Evolutionary conservation across 2,888 invertebrate genomes (phyloP).

Genomic region (Dryocosmus kuriphilus): DNA sequence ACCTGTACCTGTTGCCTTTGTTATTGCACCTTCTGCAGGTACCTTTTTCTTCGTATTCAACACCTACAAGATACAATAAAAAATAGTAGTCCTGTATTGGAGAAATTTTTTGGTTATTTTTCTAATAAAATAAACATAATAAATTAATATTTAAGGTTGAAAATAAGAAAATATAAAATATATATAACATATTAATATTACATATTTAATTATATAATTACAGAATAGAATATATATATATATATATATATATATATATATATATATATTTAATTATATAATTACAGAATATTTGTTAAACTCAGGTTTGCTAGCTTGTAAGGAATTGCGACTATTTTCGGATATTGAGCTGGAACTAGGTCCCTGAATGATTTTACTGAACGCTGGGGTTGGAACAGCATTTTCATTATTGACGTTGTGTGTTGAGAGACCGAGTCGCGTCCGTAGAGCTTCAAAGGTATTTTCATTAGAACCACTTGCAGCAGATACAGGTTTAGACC

Average conservation of each 20-base stretch:
- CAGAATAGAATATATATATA: too few species aligned
- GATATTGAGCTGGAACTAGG: conserved; percentile 65
- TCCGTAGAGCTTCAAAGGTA: conserved; percentile 87
- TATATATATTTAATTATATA: too few species aligned
- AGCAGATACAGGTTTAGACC: conserved; percentile 80
- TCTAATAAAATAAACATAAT: conserved; percentile 11
- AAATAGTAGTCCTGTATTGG: conserved; percentile 59
- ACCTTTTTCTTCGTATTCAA: too few species aligned
- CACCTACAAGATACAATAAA: too few species aligned
- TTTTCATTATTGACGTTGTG: conserved; percentile 80
- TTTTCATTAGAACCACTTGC: conserved; percentile 77
- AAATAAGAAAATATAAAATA: not conserved
- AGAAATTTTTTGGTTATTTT: conserved; percentile 34
- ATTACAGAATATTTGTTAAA: conserved; percentile 68
- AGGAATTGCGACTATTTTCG: conserved; percentile 72
- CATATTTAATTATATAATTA: not conserved
- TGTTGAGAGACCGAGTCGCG: conserved; percentile 88
- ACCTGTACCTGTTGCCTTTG: too few species aligned
- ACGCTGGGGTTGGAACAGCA: conserved; percentile 62
- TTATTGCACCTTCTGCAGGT: too few species aligned
- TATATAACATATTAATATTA: too few species aligned
- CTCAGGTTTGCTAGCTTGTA: conserved; percentile 64
- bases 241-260: too few species aligned
- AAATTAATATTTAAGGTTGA: not conserved
- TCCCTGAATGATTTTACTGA: conserved; percentile 70